Percentiles rank a stretch among this genome's conserved stretches.
Evolutionary conservation across 2,888 invertebrate species (phyloP).

Genomic region (Craniophora ligustri): DNA sequence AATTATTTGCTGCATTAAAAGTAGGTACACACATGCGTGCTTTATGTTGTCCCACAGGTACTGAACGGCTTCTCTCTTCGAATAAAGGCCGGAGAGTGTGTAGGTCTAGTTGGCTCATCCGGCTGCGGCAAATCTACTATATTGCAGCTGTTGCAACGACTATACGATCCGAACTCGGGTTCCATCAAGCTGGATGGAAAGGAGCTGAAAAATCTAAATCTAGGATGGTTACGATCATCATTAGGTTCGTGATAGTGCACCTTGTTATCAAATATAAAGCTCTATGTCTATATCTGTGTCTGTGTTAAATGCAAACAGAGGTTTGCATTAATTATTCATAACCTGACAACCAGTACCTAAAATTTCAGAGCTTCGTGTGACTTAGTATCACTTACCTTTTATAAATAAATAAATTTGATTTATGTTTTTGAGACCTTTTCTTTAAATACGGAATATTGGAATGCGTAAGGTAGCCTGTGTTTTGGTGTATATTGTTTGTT

Average conservation of each 20-base stretch:
- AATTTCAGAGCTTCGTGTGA: too few species aligned
- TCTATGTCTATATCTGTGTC: too few species aligned
- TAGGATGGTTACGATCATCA: constrained; percentile 93
- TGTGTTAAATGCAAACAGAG: too few species aligned
- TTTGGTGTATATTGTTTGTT: too few species aligned
- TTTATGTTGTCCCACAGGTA: constrained; percentile 74
- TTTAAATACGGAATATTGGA: too few species aligned
- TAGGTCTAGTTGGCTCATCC: constrained; percentile 92
- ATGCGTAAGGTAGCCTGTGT: too few species aligned
- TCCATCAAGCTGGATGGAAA: constrained; percentile 90
- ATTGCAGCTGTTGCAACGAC: constrained; percentile 92
- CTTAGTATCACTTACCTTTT: background rate
- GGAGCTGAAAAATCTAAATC: constrained; percentile 91
- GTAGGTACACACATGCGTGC: too few species aligned
- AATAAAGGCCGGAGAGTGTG: constrained; percentile 91
- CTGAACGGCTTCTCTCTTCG: constrained; percentile 91
- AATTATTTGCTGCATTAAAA: too few species aligned
- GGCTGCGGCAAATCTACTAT: constrained; percentile 95
- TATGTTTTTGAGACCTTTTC: too few species aligned
- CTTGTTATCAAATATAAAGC: too few species aligned
- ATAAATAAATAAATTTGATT: background rate
- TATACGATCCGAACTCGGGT: constrained; percentile 91
- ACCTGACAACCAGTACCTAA: too few species aligned
- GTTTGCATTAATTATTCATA: too few species aligned
- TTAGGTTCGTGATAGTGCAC: constrained; percentile 88